Evolutionary conservation across 2,797 vertebrate genomes (phyloP).

Genomic region (Furcifer pardalis): DNA sequence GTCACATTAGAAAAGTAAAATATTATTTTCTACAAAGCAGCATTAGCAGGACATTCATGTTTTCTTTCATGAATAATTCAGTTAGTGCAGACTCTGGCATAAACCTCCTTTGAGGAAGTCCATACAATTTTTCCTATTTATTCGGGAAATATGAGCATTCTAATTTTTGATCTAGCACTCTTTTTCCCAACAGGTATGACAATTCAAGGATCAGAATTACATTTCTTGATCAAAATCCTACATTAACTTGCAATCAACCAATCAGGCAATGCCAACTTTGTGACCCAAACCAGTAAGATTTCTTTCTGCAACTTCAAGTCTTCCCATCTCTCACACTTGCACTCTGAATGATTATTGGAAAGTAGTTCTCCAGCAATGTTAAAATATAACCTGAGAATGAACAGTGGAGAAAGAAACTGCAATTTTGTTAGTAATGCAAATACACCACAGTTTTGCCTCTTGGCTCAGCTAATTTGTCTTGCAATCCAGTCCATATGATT

Average conservation of each 20-base stretch:
- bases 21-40: conserved; percentile 39
- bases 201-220: conserved; percentile 74
- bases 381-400: conserved; percentile 36
- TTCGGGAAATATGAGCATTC: conserved; percentile 64
- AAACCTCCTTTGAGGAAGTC: conserved; percentile 31
- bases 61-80: conserved; percentile 17
- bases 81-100: conserved; percentile 23
- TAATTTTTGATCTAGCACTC: conserved; percentile 72
- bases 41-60: conserved; percentile 33
- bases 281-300: conserved; percentile 76
- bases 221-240: conserved; percentile 76
- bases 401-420: conserved; percentile 32
- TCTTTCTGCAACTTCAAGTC: conserved; percentile 66
- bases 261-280: conserved; percentile 74
- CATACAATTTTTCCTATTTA: conserved; percentile 53
- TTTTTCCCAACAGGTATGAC: conserved; percentile 75
- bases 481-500: conserved; percentile 44
- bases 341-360: conserved; percentile 55
- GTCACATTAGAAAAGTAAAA: conserved; percentile 4
- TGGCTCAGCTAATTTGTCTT: conserved; percentile 53
- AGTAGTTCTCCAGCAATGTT: conserved; percentile 44
- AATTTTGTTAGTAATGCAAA: conserved; percentile 47
- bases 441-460: conserved; percentile 44
- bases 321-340: conserved; percentile 60
- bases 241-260: conserved; percentile 74